Percentiles rank a stretch among this genome's conserved stretches.
phyloP scores from a whole-genome alignment of 2,113 vertebrate genomes.

The Arizona elegans region DNA sequence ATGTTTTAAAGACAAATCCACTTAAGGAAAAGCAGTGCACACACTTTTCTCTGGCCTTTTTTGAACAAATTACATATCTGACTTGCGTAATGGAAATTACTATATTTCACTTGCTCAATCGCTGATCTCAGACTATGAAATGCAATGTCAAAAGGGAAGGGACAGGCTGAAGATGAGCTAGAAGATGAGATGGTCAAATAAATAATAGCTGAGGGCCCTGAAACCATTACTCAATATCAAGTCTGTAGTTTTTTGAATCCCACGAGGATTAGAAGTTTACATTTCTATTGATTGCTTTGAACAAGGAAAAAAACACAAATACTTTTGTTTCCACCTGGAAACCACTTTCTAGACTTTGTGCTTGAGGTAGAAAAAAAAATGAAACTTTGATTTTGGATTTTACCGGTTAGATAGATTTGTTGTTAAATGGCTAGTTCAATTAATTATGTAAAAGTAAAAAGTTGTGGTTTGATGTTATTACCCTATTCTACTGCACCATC shows the following conservation, averaged over 20 bases:
- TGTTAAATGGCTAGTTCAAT: no score
- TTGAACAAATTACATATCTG: not conserved
- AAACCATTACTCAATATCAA: not conserved
- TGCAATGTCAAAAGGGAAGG: not conserved
- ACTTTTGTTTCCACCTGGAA: not conserved
- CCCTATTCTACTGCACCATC: no score
- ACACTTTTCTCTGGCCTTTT: not conserved
- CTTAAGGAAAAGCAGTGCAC: not conserved
- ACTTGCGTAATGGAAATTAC: not conserved
- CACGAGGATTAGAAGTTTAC: not conserved
- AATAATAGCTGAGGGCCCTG: not conserved
- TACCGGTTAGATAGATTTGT: no score
- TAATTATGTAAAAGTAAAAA: no score
- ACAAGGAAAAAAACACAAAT: no score
- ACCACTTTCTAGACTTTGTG: not conserved
- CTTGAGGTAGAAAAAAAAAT: not conserved
- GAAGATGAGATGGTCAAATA: not conserved
- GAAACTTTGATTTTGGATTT: no score
- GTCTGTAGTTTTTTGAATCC: not conserved
- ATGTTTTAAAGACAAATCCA: not conserved
- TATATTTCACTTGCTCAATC: not conserved
- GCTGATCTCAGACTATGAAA: not conserved
- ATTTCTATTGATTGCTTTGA: no score
- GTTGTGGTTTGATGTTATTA: no score
- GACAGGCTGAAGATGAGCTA: not conserved